Conservation (phyloP, 2,888 invertebrate genomes). For the Gasteruption jaculator region DNA sequence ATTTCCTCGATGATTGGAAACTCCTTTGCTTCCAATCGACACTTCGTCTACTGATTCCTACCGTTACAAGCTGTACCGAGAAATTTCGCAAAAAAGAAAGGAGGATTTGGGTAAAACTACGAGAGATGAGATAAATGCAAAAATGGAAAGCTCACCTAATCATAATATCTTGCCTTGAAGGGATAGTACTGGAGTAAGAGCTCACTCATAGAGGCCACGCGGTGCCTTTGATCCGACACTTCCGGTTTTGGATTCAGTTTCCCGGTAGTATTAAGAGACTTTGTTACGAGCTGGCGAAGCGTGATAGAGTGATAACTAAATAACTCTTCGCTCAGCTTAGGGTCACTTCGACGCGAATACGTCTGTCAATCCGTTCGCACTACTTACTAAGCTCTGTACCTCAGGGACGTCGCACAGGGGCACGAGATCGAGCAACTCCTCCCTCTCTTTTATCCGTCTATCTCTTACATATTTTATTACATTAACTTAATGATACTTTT, state of each 20-base stretch:
- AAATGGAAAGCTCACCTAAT: constrained; percentile 44
- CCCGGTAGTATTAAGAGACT: constrained; percentile 18
- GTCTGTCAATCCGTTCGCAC: constrained; percentile 45
- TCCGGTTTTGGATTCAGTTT: no score
- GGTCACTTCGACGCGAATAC: constrained; percentile 43
- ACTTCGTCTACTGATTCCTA: constrained; percentile 8
- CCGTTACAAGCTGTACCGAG: neutral
- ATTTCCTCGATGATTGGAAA: no score
- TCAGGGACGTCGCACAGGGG: constrained; percentile 37
- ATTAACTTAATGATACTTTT: no score
- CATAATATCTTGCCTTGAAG: constrained; percentile 45
- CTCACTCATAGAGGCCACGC: constrained; percentile 32
- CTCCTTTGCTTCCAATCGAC: no score
- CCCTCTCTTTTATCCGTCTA: constrained; percentile 13
- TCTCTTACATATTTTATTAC: no score
- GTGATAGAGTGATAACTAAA: constrained; percentile 47
- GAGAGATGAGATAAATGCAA: constrained; percentile 29
- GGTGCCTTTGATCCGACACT: constrained; percentile 26
- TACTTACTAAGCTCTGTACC: constrained; percentile 34
- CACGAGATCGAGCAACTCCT: constrained; percentile 31
- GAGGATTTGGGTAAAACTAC: no score
- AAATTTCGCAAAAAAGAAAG: constrained; percentile 9
- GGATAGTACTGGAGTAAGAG: constrained; percentile 32
- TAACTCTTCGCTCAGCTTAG: constrained; percentile 42
- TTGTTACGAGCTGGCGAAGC: constrained; percentile 37